Conservation (phyloP, 2,113 vertebrate species). For the Amphiprion ocellaris region DNA sequence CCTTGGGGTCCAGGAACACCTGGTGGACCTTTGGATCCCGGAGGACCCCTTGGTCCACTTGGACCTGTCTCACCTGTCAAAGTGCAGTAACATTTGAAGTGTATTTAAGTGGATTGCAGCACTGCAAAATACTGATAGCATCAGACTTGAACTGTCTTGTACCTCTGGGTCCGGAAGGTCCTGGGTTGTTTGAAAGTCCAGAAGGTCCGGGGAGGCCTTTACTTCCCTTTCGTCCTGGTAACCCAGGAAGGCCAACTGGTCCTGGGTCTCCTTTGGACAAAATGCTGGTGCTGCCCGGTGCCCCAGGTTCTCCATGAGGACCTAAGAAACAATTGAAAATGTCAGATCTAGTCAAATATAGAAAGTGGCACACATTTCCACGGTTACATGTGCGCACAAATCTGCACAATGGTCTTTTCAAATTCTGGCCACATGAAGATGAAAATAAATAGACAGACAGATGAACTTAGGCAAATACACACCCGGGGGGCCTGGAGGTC, state of each 20-base stretch:
- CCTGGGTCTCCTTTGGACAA: constrained; percentile 60
- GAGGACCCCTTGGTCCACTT: constrained; percentile 36
- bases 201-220: constrained; percentile 52
- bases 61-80: constrained; percentile 64
- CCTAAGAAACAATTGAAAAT: constrained; percentile 38
- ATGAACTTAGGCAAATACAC: neutral
- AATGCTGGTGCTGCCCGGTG: constrained; percentile 12
- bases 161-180: constrained; percentile 63
- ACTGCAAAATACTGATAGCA: neutral
- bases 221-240: constrained; percentile 53
- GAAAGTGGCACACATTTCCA: neutral
- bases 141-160: neutral
- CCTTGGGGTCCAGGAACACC: constrained; percentile 63
- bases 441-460: neutral
- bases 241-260: constrained; percentile 48
- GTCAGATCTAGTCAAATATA: neutral
- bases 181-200: constrained; percentile 11
- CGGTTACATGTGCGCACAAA: neutral
- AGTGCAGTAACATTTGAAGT: constrained; percentile 9
- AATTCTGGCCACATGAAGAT: neutral
- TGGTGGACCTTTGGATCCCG: constrained; percentile 49
- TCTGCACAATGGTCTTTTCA: neutral
- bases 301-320: constrained; percentile 50
- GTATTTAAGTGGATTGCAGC: neutral
- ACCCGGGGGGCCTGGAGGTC: constrained; percentile 63